Percentiles rank a stretch among this genome's conserved stretches.
Evolutionary conservation across 2,888 invertebrate genomes (phyloP).

Genomic region (Bombylius discolor): DNA sequence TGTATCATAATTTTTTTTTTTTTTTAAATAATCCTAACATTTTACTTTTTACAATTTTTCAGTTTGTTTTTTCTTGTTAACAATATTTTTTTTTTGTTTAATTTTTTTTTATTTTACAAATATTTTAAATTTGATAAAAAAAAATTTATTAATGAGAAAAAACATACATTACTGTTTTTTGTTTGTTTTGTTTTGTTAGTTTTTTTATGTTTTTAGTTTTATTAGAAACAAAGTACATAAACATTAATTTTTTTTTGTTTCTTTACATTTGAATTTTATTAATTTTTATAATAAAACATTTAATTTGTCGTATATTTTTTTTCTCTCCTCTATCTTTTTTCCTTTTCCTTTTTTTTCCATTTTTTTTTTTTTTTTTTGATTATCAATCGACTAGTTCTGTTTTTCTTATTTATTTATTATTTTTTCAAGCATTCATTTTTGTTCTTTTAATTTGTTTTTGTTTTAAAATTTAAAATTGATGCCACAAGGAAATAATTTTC

Average conservation of each 20-base stretch:
- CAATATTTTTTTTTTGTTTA: too few species aligned
- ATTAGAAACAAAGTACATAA: too few species aligned
- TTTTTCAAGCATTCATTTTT: background rate
- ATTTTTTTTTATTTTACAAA: too few species aligned
- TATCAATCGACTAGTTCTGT: constrained; percentile 7
- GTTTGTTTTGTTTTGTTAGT: background rate
- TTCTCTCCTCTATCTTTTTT: constrained; percentile 1
- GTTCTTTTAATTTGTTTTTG: background rate
- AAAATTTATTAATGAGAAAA: too few species aligned
- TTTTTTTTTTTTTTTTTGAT: background rate
- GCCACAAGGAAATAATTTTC: too few species aligned
- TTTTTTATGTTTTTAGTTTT: background rate
- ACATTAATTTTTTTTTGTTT: background rate
- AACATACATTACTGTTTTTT: background rate
- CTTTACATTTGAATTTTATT: constrained; percentile 4
- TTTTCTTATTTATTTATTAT: background rate
- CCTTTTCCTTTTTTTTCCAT: background rate
- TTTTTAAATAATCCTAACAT: background rate
- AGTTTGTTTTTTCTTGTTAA: background rate
- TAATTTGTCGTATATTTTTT: background rate
- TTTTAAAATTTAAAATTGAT: background rate
- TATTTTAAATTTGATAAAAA: too few species aligned
- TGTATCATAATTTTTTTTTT: too few species aligned
- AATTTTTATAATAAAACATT: background rate
- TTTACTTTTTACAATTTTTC: constrained; percentile 3